Evolutionary conservation across 2,113 vertebrate genomes (phyloP).

Genomic region (Tringa solitaria): DNA sequence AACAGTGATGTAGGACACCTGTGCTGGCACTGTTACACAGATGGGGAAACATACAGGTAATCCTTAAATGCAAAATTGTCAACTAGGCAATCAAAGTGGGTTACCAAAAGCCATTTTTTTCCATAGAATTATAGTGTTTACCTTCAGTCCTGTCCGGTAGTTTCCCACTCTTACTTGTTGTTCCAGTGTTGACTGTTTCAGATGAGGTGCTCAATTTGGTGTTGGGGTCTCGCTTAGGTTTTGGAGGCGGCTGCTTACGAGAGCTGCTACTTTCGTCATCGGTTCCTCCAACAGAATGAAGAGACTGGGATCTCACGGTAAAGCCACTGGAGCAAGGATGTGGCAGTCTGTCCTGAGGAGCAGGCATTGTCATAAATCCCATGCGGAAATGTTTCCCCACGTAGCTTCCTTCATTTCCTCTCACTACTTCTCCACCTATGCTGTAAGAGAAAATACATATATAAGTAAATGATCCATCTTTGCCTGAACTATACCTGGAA

Average conservation of each 20-base stretch:
- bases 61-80: background rate
- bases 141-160: slow-evolving; percentile 79
- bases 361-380: slow-evolving; percentile 98
- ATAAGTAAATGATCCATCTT: background rate
- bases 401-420: slow-evolving; percentile 83
- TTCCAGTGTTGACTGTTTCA: slow-evolving; percentile 84
- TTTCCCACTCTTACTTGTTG: slow-evolving; percentile 78
- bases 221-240: slow-evolving; percentile 92
- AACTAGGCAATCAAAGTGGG: background rate
- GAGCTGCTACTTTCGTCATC: slow-evolving; percentile 87
- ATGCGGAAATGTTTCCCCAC: slow-evolving; percentile 93
- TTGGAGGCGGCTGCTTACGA: slow-evolving; percentile 92
- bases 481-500: background rate
- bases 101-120: background rate
- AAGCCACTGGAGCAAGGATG: slow-evolving; percentile 88
- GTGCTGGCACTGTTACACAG: background rate
- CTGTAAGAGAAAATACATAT: slow-evolving; percentile 69
- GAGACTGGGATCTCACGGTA: slow-evolving; percentile 92
- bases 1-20: background rate
- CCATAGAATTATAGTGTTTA: slow-evolving; percentile 7
- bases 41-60: background rate
- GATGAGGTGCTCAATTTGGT: slow-evolving; percentile 96
- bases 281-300: slow-evolving; percentile 90
- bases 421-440: slow-evolving; percentile 88
- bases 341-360: slow-evolving; percentile 89